phyloP scores from a whole-genome alignment of 2,113 vertebrate genomes.

The Percina caprodes region DNA sequence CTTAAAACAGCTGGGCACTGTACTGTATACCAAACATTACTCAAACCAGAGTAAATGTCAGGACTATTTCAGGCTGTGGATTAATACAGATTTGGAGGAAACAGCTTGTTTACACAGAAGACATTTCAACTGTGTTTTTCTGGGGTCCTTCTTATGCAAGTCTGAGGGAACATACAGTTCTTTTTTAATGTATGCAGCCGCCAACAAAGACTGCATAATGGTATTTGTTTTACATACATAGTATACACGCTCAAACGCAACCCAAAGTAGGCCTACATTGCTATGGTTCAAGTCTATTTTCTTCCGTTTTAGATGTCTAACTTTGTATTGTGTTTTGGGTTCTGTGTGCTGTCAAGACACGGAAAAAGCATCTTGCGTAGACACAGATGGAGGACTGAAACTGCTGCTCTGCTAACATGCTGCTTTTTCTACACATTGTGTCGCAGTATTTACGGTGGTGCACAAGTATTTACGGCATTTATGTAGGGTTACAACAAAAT shows the following conservation, averaged over 20 bases:
- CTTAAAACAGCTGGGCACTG: neutral
- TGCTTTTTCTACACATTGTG: neutral
- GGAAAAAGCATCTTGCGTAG: neutral
- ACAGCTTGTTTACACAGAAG: neutral
- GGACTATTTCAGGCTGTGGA: neutral
- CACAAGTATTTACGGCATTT: neutral
- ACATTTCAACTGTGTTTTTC: neutral
- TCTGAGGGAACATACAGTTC: neutral
- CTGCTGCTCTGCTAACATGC: neutral
- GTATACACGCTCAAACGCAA: neutral
- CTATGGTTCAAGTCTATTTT: neutral
- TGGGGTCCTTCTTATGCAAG: neutral
- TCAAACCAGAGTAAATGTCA: neutral
- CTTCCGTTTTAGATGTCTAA: neutral
- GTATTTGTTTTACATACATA: neutral
- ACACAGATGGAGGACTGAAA: neutral
- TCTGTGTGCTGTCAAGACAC: neutral
- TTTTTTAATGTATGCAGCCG: neutral
- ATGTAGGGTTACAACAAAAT: neutral
- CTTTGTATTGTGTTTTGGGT: neutral
- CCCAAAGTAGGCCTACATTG: neutral
- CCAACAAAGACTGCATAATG: neutral
- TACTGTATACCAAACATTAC: neutral
- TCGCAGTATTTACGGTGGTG: no score
- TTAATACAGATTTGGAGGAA: constrained; percentile 2